These are phyloP conservation scores for Amblyopsis rosae DNA, from an alignment of 2,113 vertebrate species.

Conservation along the genomic window DNA sequence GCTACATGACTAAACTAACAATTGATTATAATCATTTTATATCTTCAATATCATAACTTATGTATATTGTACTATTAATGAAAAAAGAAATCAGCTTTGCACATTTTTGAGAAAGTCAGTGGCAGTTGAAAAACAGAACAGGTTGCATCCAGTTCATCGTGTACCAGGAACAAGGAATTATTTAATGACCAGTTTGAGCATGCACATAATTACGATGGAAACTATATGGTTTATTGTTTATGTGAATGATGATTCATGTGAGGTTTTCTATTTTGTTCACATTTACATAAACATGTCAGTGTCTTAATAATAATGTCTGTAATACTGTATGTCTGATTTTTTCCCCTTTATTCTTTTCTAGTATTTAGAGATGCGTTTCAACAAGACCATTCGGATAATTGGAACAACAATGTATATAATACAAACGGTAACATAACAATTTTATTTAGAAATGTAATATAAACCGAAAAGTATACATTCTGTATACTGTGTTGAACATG, in stretches of 20 bases:
- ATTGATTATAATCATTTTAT: too few species aligned
- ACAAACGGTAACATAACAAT: constrained; percentile 72
- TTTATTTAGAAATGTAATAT: not conserved
- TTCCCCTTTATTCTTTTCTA: constrained; percentile 49
- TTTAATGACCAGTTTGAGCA: too few species aligned
- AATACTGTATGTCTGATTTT: not conserved
- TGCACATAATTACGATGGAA: too few species aligned
- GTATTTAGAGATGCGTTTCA: constrained; percentile 80
- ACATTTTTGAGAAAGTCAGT: too few species aligned
- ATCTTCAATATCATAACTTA: too few species aligned
- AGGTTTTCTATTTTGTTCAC: not conserved
- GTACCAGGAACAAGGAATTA: too few species aligned
- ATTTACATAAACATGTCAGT: not conserved
- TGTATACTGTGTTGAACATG: not conserved
- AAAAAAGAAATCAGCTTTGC: too few species aligned
- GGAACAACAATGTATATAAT: constrained; percentile 79
- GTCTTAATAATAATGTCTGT: not conserved
- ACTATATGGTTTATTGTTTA: not conserved
- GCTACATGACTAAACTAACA: too few species aligned
- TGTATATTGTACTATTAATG: too few species aligned
- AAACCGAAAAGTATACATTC: not conserved
- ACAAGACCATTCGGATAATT: constrained; percentile 65
- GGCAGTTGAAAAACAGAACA: not conserved
- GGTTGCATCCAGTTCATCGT: not conserved
- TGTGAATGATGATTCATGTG: constrained; percentile 14